Base-by-base conservation (phyloP, 1,140 invertebrate species). In the Magallana ariakensis region DNA sequence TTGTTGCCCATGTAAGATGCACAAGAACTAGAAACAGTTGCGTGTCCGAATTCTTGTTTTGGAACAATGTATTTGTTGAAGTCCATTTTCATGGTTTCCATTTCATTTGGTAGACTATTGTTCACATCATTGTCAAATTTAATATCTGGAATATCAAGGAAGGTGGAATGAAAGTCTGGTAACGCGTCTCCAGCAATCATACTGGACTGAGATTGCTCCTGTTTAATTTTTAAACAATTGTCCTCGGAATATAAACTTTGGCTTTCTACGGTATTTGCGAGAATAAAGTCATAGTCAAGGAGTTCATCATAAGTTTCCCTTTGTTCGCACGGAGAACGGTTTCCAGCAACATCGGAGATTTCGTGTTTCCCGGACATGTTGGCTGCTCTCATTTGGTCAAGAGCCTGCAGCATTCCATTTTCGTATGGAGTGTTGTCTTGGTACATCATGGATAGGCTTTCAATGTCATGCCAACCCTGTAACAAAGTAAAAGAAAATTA, bases 221-320 rank as follows among this genome's bases (percentile, higher is more conserved):
- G 90, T 75, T 92, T 94, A 19, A 93, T 88, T 88, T 92, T 92
- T 80, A 89, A 62, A 80, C 85, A 66, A 46, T 75, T 85, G 54
- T 94, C 93, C 58, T 94, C 92, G 2, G 90, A 85, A 82, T 93
- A 93, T 70, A 88, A 82, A 70, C 84, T 88, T 54, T 84, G 75
- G 16, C 86, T 90, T 15, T 91, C 91, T 58, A 90, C 87, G 10
- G 93, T 92, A 88, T 94, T 94, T 83, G 91, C 91, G 9, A 94
- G 90, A 89, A 94, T 94, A 85, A 94, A 94, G 86, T 94, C 94
- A 56, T 94, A 90, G 85, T 94, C 94, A 19, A 94, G 87, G 11
- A 94, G 89, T 57, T 94, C 93, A 33, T 94, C 94, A 62, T 93
- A 94, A 5, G 83, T 80, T 11, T 90, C 89, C 46, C 80, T 6